A percentile compares a stretch with the other conserved stretches of the same genome.
These are phyloP conservation scores for Sitodiplosis mosellana DNA, from an alignment of 1,140 invertebrate species.

Conservation along the genomic window DNA sequence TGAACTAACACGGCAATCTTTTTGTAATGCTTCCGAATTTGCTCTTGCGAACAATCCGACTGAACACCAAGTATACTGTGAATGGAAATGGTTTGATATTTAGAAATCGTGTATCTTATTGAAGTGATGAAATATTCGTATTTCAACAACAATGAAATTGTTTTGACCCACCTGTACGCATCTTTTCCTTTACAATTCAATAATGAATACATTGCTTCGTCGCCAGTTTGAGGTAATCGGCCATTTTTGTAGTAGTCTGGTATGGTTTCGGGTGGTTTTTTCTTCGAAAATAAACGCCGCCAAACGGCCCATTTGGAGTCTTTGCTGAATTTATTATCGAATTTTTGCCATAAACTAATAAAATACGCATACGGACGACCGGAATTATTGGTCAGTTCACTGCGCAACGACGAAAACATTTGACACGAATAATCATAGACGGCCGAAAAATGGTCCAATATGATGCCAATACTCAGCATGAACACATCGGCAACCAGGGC, in stretches of 20 bases:
- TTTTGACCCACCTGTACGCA: conserved; percentile 53
- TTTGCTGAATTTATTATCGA: conserved; percentile 20
- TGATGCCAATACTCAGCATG: conserved; percentile 52
- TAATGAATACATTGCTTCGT: conserved; percentile 84
- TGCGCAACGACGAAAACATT: conserved; percentile 14
- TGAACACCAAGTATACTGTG: conserved; percentile 74
- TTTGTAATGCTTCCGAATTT: conserved; percentile 86
- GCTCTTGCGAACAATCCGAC: conserved; percentile 72
- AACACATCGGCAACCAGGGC: conserved; percentile 59
- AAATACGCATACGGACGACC: conserved; percentile 21
- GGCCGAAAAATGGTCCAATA: conserved; percentile 33
- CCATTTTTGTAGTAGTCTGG: conserved; percentile 16
- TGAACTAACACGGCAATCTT: conserved; percentile 84
- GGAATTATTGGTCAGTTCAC: conserved; percentile 21
- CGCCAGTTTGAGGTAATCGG: conserved; percentile 68
- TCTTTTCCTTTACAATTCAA: conserved; percentile 87
- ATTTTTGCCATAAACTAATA: conserved; percentile 17
- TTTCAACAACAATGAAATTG: neutral
- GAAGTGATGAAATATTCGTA: neutral
- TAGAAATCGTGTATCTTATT: too few relatives aligned
- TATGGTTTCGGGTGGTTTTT: conserved; percentile 14
- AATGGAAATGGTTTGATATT: conserved; percentile 10
- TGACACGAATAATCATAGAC: conserved; percentile 12
- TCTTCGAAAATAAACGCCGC: conserved; percentile 18
- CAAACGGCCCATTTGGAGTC: conserved; percentile 22